Evolutionary conservation across 1,140 invertebrate genomes (phyloP), one percentile per base, ranked within the genome.

Genomic region (Drosophila orena): DNA sequence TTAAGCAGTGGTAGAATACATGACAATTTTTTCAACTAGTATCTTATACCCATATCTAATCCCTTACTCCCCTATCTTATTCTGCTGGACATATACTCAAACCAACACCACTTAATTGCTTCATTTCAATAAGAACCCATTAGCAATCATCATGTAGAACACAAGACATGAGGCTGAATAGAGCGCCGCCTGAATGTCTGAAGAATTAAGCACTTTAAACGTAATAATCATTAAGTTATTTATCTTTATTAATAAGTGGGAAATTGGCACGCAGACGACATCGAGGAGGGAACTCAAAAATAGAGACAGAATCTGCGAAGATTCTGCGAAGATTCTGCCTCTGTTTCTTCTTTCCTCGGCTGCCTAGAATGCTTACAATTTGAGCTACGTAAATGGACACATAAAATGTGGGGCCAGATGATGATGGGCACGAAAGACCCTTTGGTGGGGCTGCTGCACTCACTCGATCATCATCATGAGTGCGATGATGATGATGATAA

Each of bases 171-270:
- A 15, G 27, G 40, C 37, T 17, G 57, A 30, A 49, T 50, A 60
- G 47, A 53, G 17, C 50, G 57, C 52, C 84, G 61, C 55, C 69
- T 68, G 62, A 89, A 74, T 71, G 72, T 77, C 84, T 84, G 68
- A 42, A 44, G 53, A 88, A 88, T 88, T 77, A 89, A 89, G 84
- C 84, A 89, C 84, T 89, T 89, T 89, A 69, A 89, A 69, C 80
- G 77, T 75, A 74, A 89, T 84, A 89, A 84, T 84, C 84, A 89
- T 89, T 89, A 89, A 89, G 84, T 89, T 89, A 89, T 89, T 89
- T 89, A 89, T 89, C 85, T 89, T 89, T 89, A 89, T 89, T 89
- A 89, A 89, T 89, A 89, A 89, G 79, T 69, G 88, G 85, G 77
- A 89, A 89, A 89, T 89, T 89, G 84, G 84, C 84, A 84, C 85